phyloP scores from a whole-genome alignment of 2,797 vertebrate species.

The Sebastes glaucus region DNA sequence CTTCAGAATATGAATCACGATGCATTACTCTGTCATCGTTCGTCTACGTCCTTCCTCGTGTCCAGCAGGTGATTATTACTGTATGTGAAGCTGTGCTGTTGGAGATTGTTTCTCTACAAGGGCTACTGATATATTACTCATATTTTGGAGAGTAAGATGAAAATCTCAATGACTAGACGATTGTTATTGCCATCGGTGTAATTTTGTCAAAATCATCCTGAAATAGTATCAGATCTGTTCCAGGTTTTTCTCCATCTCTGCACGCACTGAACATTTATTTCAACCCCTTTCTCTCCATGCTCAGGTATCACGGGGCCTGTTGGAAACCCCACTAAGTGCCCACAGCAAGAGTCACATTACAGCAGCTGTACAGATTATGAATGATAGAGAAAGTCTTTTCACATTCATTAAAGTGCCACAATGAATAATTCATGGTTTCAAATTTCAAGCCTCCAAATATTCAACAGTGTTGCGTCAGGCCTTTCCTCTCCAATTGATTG shows the following conservation, averaged over 20 bases:
- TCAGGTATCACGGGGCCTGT: constrained; percentile 56
- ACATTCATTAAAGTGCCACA: constrained; percentile 78
- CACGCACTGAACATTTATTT: constrained; percentile 41
- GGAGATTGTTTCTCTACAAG: constrained; percentile 6
- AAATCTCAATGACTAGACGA: constrained; percentile 9
- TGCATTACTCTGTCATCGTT: constrained; percentile 7
- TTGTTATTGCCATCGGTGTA: neutral
- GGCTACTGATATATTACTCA: constrained; percentile 1
- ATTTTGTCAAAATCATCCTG: constrained; percentile 2
- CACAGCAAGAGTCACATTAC: constrained; percentile 73
- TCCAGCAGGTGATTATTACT: constrained; percentile 7
- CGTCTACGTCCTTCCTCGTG: neutral
- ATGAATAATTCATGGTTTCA: constrained; percentile 81
- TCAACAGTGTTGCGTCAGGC: constrained; percentile 62
- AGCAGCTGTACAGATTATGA: constrained; percentile 78
- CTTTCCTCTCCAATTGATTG: constrained; percentile 58
- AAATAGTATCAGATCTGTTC: constrained; percentile 36
- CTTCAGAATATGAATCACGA: neutral
- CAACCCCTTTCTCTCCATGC: constrained; percentile 14
- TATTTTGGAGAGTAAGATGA: constrained; percentile 5
- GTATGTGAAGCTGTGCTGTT: neutral
- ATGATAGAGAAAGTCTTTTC: constrained; percentile 79
- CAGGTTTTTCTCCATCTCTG: constrained; percentile 24
- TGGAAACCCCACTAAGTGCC: constrained; percentile 75
- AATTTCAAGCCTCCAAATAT: constrained; percentile 73